A percentile compares a stretch with the other conserved stretches of the same genome.
Conservation (phyloP, 2,797 vertebrate genomes). For the Meda fulgida region DNA sequence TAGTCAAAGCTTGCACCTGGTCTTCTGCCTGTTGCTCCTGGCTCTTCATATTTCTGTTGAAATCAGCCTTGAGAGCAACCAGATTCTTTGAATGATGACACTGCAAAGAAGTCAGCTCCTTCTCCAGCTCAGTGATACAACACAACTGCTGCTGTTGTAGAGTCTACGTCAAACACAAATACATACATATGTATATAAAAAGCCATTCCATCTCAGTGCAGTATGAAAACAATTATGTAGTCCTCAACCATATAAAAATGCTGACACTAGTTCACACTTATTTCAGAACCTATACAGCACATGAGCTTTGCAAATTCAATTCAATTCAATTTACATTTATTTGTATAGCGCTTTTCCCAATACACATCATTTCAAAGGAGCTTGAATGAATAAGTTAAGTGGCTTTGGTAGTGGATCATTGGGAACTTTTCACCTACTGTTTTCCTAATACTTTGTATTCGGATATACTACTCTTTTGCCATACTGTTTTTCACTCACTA, state of each 20-base stretch:
- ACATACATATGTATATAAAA: conserved; percentile 23
- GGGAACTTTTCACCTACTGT: too few relatives aligned
- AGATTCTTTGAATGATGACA: conserved; percentile 56
- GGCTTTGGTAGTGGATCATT: too few relatives aligned
- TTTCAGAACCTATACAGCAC: neutral
- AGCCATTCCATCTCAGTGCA: neutral
- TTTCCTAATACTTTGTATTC: too few relatives aligned
- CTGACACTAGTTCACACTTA: neutral
- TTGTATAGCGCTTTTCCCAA: too few relatives aligned
- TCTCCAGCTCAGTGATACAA: conserved; percentile 65
- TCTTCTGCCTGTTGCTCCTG: conserved; percentile 57
- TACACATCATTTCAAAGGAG: too few relatives aligned
- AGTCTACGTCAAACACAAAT: conserved; percentile 47
- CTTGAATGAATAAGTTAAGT: too few relatives aligned
- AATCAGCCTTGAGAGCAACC: conserved; percentile 54
- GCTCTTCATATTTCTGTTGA: conserved; percentile 61
- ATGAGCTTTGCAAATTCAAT: neutral
- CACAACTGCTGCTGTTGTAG: conserved; percentile 60
- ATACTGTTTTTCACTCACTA: too few relatives aligned
- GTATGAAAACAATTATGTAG: neutral
- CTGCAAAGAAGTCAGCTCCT: conserved; percentile 51
- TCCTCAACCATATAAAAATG: neutral
- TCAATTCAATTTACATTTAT: too few relatives aligned
- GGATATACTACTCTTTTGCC: too few relatives aligned
- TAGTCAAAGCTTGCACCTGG: conserved; percentile 37